Evolutionary conservation across 2,113 vertebrate genomes (phyloP), one percentile per base, ranked within the genome.

Genomic region (Arenaria interpres): DNA sequence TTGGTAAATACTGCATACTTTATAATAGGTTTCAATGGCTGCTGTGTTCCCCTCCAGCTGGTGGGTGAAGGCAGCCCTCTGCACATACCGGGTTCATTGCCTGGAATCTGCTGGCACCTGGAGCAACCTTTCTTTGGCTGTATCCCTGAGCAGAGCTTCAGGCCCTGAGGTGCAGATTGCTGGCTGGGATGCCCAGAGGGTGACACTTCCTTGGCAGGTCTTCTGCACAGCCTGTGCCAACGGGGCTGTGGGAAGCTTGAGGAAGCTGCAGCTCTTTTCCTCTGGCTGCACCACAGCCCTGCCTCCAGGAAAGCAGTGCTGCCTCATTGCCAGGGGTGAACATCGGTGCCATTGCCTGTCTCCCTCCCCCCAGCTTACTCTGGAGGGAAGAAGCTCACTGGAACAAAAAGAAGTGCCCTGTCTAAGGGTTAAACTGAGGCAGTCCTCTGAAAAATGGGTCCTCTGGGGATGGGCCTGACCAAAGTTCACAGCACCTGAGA

Each of bases 41-140:
- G 48, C 94, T 91, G 86, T 95, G 96, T 97, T 93, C 35, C 69
- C n/a, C 35, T 89, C 24, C 75, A 90, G 75, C 78, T 87, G 80
- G 66, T 89, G 89, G 67, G 78, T 91, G 85, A 92, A 96, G 71
- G 74, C 80, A 84, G 66, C 73, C 62, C 59, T 90, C 56, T 93
- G 87, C 90, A 16, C 27, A 37, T 24, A 20, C 43, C 1, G 2
- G 33, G 28, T 74, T 79, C 48, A 9, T 48, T 83, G 84, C 94
- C 84, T 94, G 90, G 71, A 74, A 93, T 85, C 54, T 94, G 33
- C 87, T 94, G 88, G 92, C 75, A 75, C 85, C 83, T 87, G 80
- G 12, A 93, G 60, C 73, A 81, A 62, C 89, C 60, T 95, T 91
- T 85, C 37, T 85, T 91, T 96, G 94, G 41, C 88, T 90, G 75